Conservation (phyloP, 1,140 invertebrate species). For the Diuraphis noxia region DNA sequence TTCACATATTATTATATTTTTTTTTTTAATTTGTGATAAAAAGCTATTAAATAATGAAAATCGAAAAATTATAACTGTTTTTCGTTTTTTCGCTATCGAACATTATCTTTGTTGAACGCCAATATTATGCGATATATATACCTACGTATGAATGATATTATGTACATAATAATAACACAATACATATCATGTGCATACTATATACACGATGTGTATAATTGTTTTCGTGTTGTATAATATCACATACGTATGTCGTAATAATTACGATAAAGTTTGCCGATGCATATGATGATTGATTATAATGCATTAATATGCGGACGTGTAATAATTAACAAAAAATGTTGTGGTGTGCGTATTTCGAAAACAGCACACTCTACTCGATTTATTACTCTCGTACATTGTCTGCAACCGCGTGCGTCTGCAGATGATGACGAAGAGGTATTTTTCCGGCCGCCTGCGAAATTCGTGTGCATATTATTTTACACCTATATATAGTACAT, state of each 20-base stretch:
- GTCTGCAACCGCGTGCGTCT: background rate
- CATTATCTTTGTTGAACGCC: too few relatives aligned
- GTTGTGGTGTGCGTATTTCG: background rate
- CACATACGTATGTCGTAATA: background rate
- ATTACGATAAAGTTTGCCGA: background rate
- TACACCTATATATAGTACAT: background rate
- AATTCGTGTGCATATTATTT: background rate
- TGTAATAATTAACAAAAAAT: constrained; percentile 5
- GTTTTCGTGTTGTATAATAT: background rate
- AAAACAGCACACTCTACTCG: constrained; percentile 4
- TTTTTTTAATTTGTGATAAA: too few relatives aligned
- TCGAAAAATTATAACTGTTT: too few relatives aligned
- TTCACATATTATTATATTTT: too few relatives aligned
- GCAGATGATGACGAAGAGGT: background rate
- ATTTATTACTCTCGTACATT: background rate
- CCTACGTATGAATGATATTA: too few relatives aligned
- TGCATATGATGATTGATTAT: constrained; percentile 17
- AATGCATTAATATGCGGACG: background rate
- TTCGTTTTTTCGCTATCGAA: too few relatives aligned
- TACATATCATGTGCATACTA: background rate
- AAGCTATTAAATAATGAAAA: too few relatives aligned
- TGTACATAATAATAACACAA: background rate
- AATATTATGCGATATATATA: too few relatives aligned
- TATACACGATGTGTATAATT: background rate
- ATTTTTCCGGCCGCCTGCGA: background rate